phyloP scores from a whole-genome alignment of 2,113 vertebrate species.

The Macrotus californicus region DNA sequence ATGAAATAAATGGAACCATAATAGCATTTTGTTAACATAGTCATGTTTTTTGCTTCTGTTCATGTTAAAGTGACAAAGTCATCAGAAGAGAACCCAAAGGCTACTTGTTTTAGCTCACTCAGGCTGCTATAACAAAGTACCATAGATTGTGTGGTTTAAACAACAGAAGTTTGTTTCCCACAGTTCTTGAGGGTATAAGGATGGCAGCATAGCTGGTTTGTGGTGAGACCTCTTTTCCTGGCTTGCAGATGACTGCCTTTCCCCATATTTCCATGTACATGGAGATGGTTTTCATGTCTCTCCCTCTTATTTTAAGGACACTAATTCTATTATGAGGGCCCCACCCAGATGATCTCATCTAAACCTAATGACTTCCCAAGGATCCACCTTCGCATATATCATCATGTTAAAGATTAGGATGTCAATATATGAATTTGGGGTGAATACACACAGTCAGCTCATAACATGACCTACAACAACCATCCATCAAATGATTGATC shows the following conservation, averaged over 20 bases:
- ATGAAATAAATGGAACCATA: not conserved
- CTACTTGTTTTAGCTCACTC: not conserved
- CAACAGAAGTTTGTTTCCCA: not conserved
- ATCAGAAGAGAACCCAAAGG: not conserved
- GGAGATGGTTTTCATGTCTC: not conserved
- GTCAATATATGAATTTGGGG: not conserved
- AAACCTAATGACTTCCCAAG: not conserved
- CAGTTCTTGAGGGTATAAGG: not conserved
- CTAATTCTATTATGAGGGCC: not conserved
- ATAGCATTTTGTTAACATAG: conserved; percentile 33
- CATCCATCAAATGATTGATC: not conserved
- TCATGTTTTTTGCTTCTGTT: not conserved
- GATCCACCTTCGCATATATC: not conserved
- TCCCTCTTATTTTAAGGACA: not conserved
- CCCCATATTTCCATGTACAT: not conserved
- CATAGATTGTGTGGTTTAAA: not conserved
- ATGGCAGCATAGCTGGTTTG: not conserved
- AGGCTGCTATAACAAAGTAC: not conserved
- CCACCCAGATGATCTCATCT: not conserved
- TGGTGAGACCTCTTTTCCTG: not conserved
- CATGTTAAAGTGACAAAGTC: not conserved
- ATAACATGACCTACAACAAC: not conserved
- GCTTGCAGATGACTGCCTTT: not conserved
- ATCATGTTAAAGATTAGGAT: not conserved
- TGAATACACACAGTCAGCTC: not conserved